Percentiles rank a stretch among this genome's conserved stretches.
phyloP scores from a whole-genome alignment of 2,113 vertebrate species.

The Entomyzon cyanotis region DNA sequence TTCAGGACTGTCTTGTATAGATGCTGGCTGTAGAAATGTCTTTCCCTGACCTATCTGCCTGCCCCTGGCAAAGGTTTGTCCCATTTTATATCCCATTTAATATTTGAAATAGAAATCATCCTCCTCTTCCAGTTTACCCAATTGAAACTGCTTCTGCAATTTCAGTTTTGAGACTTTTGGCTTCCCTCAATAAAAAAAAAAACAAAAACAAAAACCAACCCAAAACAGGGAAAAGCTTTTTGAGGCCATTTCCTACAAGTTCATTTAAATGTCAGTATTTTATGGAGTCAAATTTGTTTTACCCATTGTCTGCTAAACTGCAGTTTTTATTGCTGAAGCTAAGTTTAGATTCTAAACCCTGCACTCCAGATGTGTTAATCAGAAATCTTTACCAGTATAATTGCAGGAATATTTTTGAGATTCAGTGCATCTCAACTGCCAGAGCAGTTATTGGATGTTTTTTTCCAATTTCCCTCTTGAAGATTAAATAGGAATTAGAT shows the following conservation, averaged over 20 bases:
- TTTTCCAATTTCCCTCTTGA: neutral
- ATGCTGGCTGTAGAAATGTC: neutral
- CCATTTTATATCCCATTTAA: neutral
- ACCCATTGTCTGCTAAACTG: slow-evolving; percentile 1
- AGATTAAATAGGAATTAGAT: neutral
- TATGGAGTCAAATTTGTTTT: neutral
- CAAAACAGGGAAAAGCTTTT: neutral
- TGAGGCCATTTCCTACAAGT: neutral
- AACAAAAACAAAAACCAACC: too few species aligned
- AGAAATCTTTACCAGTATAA: slow-evolving; percentile 46
- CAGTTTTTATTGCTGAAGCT: slow-evolving; percentile 24
- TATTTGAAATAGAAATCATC: neutral
- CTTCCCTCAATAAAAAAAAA: neutral
- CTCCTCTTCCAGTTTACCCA: neutral
- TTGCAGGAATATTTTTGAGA: slow-evolving; percentile 29
- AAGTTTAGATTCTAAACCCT: slow-evolving; percentile 24
- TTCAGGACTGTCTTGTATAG: neutral
- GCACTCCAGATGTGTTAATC: slow-evolving; percentile 41
- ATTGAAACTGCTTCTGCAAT: neutral
- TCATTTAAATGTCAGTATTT: neutral
- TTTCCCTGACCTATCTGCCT: neutral
- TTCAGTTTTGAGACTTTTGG: neutral
- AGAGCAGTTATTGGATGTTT: neutral
- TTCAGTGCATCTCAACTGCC: neutral
- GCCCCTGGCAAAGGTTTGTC: neutral